Evolutionary conservation across 2,113 vertebrate species (phyloP).

Genomic region (Herpailurus yagouaroundi): DNA sequence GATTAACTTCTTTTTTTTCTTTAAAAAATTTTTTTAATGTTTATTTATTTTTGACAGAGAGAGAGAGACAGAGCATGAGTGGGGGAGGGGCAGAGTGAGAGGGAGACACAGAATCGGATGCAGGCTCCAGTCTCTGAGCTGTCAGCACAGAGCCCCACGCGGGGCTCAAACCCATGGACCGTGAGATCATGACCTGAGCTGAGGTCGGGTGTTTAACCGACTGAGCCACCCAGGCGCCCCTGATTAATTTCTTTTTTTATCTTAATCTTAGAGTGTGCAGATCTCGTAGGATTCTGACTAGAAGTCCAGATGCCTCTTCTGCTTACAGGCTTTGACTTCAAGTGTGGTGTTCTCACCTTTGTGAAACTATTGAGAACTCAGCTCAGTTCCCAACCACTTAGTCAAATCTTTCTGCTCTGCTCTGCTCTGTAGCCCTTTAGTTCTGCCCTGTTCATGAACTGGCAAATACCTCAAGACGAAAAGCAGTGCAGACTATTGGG

Average conservation of each 20-base stretch:
- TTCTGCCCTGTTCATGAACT: neutral
- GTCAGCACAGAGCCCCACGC: fast-evolving
- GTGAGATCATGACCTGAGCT: no score
- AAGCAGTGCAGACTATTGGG: neutral
- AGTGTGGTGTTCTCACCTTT: neutral
- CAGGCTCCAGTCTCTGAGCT: no score
- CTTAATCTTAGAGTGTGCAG: neutral
- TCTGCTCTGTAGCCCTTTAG: neutral
- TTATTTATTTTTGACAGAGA: no score
- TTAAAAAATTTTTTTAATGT: no score
- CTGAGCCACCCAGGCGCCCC: no score
- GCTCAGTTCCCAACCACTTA: neutral
- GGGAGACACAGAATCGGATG: no score
- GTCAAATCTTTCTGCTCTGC: neutral
- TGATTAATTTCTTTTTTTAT: neutral
- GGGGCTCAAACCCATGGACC: no score
- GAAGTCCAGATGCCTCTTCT: neutral
- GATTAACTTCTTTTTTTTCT: neutral
- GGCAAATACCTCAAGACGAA: neutral
- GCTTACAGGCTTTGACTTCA: neutral
- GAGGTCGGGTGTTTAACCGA: no score
- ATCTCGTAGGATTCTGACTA: neutral
- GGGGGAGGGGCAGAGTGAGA: no score
- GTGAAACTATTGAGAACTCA: neutral
- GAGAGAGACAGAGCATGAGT: no score